phyloP scores from a whole-genome alignment of 2,113 vertebrate genomes.

The Dolichallabes microphthalmus region DNA sequence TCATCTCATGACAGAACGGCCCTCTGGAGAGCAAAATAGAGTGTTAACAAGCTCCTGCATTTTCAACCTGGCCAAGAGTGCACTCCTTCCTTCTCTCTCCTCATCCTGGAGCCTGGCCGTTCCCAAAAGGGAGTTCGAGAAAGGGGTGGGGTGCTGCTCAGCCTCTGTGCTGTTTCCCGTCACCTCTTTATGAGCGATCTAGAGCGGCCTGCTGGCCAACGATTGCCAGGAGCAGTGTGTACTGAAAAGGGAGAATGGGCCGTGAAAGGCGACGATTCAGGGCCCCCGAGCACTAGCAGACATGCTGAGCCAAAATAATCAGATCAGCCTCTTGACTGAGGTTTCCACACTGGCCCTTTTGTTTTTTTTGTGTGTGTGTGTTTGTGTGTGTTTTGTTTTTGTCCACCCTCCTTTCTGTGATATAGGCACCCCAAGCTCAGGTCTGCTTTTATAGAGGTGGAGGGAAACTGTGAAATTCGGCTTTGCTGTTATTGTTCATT shows the following conservation, averaged over 20 bases:
- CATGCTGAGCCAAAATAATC: conserved; percentile 74
- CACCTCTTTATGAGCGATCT: conserved; percentile 59
- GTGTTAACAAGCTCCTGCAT: conserved; percentile 63
- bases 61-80: conserved; percentile 43
- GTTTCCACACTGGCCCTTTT: conserved; percentile 71
- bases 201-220: conserved; percentile 52
- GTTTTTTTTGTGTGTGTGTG: too few species aligned
- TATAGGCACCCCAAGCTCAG: conserved; percentile 20
- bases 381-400: neutral
- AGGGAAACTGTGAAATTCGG: neutral
- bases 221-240: conserved; percentile 66
- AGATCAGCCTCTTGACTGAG: conserved; percentile 71
- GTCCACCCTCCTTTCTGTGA: neutral
- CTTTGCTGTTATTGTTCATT: conserved; percentile 21
- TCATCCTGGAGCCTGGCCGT: conserved; percentile 9
- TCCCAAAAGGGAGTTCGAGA: neutral
- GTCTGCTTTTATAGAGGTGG: neutral
- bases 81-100: neutral
- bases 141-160: neutral
- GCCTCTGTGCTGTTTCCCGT: conserved; percentile 41
- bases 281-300: conserved; percentile 57
- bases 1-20: conserved; percentile 38
- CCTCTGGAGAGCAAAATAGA: conserved; percentile 51
- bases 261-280: conserved; percentile 77
- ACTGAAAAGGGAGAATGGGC: conserved; percentile 67